phyloP scores from a whole-genome alignment of 2,888 invertebrate genomes.

The Hirtodrosophila trivittata region DNA sequence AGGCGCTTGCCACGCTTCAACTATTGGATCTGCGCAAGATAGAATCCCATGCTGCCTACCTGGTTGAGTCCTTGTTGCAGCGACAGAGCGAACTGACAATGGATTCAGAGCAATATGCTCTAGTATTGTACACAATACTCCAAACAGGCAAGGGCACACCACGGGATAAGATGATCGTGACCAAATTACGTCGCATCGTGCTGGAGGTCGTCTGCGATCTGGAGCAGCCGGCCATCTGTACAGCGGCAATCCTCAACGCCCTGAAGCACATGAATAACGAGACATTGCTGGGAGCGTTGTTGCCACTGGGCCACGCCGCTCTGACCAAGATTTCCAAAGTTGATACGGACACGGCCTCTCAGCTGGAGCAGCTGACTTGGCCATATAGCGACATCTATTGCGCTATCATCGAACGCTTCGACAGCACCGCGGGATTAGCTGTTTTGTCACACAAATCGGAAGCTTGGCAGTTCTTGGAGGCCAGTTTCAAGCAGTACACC shows the following conservation, averaged over 20 bases:
- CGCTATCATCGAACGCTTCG: constrained; percentile 86
- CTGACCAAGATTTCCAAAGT: constrained; percentile 41
- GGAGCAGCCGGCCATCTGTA: constrained; percentile 54
- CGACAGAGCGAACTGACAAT: constrained; percentile 87
- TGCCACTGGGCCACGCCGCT: constrained; percentile 64
- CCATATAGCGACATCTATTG: constrained; percentile 86
- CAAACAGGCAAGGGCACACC: constrained; percentile 32
- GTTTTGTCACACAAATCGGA: constrained; percentile 66
- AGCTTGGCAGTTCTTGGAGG: constrained; percentile 86
- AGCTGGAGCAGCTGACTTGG: constrained; percentile 82
- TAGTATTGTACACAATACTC: constrained; percentile 87
- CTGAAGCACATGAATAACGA: constrained; percentile 77
- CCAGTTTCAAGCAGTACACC: constrained; percentile 85
- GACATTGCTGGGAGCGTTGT: constrained; percentile 53
- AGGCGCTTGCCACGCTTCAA: constrained; percentile 85
- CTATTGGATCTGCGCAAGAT: constrained; percentile 38
- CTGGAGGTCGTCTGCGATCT: constrained; percentile 56
- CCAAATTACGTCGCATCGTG: constrained; percentile 55
- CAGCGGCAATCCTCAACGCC: constrained; percentile 60
- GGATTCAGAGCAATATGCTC: constrained; percentile 88
- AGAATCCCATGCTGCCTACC: constrained; percentile 82
- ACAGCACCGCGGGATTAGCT: constrained; percentile 78
- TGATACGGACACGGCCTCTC: constrained; percentile 10
- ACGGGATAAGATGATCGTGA: constrained; percentile 70
- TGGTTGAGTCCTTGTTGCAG: constrained; percentile 64